Evolutionary conservation across 2,797 vertebrate genomes (phyloP).

Genomic region (Spizella passerina): DNA sequence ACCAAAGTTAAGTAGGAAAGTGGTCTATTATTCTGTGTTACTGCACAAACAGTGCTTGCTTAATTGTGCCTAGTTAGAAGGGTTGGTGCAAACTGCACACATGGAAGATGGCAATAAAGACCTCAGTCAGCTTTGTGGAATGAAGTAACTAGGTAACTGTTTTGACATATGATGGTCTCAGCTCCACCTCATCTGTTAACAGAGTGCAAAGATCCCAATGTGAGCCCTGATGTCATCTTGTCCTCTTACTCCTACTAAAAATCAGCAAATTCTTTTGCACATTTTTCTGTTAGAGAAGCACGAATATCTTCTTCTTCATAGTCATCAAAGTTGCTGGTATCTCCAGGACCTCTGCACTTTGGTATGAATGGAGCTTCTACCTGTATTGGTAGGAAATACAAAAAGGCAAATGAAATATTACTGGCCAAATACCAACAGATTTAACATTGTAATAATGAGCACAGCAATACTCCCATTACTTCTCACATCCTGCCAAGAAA

Average conservation of each 20-base stretch:
- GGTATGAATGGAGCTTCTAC: slow-evolving; percentile 98
- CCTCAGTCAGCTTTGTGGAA: slow-evolving; percentile 91
- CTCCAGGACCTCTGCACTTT: slow-evolving; percentile 98
- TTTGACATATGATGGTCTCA: slow-evolving; percentile 86
- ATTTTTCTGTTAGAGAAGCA: slow-evolving; percentile 98
- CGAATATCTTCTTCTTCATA: slow-evolving; percentile 98
- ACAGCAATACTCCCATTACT: not conserved
- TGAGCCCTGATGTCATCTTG: slow-evolving; percentile 88
- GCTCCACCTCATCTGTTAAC: slow-evolving; percentile 89
- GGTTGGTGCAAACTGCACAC: slow-evolving; percentile 89
- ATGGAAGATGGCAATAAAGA: slow-evolving; percentile 89
- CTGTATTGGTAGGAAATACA: slow-evolving; percentile 60
- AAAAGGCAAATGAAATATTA: not conserved
- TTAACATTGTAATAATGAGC: not conserved
- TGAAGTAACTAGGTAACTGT: slow-evolving; percentile 90
- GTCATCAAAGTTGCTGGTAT: slow-evolving; percentile 99
- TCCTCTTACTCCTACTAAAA: slow-evolving; percentile 87
- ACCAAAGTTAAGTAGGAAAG: slow-evolving; percentile 77
- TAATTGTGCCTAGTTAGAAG: slow-evolving; percentile 89
- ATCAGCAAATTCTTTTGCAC: slow-evolving; percentile 96
- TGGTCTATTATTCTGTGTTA: slow-evolving; percentile 88
- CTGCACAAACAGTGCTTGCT: slow-evolving; percentile 87
- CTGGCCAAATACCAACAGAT: not conserved
- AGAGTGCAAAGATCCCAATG: slow-evolving; percentile 91
- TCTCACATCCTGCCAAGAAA: not conserved